Conservation (phyloP, 2,888 invertebrate genomes). For the Macrostomum cliftonense region DNA sequence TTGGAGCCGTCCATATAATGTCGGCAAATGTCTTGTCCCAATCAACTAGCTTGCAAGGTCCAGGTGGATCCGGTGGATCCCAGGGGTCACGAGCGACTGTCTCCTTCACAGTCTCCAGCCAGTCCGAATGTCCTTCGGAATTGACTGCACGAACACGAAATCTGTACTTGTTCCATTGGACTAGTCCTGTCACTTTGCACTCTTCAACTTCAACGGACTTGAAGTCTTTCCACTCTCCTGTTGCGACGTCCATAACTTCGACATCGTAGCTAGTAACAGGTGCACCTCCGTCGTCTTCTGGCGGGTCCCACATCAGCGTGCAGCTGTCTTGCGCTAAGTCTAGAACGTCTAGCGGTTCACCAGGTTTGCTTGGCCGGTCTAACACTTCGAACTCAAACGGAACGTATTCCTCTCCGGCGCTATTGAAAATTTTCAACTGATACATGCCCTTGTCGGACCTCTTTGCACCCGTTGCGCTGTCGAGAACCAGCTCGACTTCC, state of each 20-base stretch:
- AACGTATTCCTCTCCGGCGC: slow-evolving; percentile 51
- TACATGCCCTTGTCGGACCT: slow-evolving; percentile 59
- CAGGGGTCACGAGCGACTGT: slow-evolving; percentile 97
- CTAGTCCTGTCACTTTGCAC: slow-evolving; percentile 14
- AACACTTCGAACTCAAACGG: slow-evolving; percentile 41
- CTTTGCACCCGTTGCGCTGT: slow-evolving; percentile 45
- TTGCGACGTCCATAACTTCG: slow-evolving; percentile 72
- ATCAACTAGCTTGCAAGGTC: slow-evolving; percentile 44
- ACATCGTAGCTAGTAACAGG: slow-evolving; percentile 77
- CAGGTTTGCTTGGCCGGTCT: slow-evolving; percentile 64
- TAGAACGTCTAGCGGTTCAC: slow-evolving; percentile 72
- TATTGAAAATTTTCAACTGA: slow-evolving; percentile 74
- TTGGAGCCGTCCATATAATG: slow-evolving; percentile 71
- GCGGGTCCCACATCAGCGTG: slow-evolving; percentile 81
- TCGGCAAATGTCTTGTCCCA: slow-evolving; percentile 37
- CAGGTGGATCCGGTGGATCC: slow-evolving; percentile 39
- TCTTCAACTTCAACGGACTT: slow-evolving; percentile 54
- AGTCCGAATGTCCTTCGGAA: slow-evolving; percentile 85
- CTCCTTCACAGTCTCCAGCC: slow-evolving; percentile 72
- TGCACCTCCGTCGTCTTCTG: slow-evolving; percentile 83
- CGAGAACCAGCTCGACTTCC: slow-evolving; percentile 63
- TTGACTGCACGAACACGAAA: slow-evolving; percentile 91
- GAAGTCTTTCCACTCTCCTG: slow-evolving; percentile 65
- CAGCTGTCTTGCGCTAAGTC: slow-evolving; percentile 79
- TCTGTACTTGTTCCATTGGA: slow-evolving; percentile 67